Evolutionary conservation across 1,140 invertebrate species (phyloP), one percentile per base, ranked within the genome.

Genomic region (Onthophagus taurus): DNA sequence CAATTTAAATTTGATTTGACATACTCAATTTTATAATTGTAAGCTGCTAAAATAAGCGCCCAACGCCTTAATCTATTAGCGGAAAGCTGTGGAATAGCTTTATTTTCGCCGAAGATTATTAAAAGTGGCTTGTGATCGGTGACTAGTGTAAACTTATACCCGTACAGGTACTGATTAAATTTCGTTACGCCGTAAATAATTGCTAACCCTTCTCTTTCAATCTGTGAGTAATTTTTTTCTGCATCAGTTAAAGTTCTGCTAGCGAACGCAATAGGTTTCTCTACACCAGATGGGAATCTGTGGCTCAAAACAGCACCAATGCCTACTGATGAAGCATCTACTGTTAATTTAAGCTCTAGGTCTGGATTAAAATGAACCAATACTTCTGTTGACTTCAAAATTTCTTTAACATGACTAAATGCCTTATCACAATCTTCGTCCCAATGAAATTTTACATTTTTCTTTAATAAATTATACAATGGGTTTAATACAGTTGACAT

Each of bases 161-260:
- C 72, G 51, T 59, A 66, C 4, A 79, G 35, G 49, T 69, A 77
- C 24, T 69, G 51, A 31, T 72, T 60, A 53, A 77, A 77, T 52
- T 70, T 69, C 44, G 64, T 63, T 4, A 77, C 59, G 6, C 64
- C 68, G 54, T 60, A 76, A 2, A 75, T 47, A 9, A 78, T 65
- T 2, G 65, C 63, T 8, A 72, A 49, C 9, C 67, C 69, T 59
- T 80, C 73, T 51, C 66, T 71, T 24, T 80, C 69, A 17, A 72
- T 66, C 45, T 70, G 66, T 7, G 62, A 45, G 37, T 76, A 72
- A 42, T 66, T 72, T 50, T 57, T 23, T 50, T 76, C 66, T 3
- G 67, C 51, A 20, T 53, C 31, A 12, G 52, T 57, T 20, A 76
- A 51, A 1, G 60, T 58, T 34, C 63, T 49, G 7, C 70, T 73